Base-by-base conservation (phyloP, 2,113 vertebrate species). In the Chionomys nivalis region DNA sequence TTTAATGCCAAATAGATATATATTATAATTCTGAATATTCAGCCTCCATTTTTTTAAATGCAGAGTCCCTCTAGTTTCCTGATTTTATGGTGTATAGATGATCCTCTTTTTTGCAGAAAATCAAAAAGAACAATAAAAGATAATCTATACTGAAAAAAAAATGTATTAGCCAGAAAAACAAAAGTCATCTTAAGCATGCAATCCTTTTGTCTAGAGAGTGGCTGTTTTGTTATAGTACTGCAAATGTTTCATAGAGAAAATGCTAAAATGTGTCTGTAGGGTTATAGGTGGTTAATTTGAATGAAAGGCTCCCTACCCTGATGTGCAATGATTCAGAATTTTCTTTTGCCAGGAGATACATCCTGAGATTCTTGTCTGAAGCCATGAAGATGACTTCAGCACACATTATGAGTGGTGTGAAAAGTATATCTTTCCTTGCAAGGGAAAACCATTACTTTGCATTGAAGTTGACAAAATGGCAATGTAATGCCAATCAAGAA, bases 311-410 rank as follows among this genome's bases (percentile, higher is more conserved):
- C 7, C 63, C 0, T 0, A 16, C 76, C 55, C 47, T 44, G 9
- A 65, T 73, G 1, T 31, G 28, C 47, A 79, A 31, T 88, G n/a
- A 96, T 93, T 89, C 55, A 90, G n/a, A 79, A 90, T 52, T 73
- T 90, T 49, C 52, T n/a, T 77, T 94, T 26, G 73, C n/a, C 72
- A 72, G 44, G 13, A 87, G 23, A 21, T 81, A 24, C 4, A 55
- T n/a, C 23, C 58, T 42, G 55, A 58, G 52, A 61, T 9, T 1
- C 3, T 47, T 36, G 33, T 8, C n/a, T 90, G 6, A 17, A 91
- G 31, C 23, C 31, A 82, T 52, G 31, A 58, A 58, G 33, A 61
- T 36, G n/a, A 31, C 11, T 33, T 66, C 26, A 17, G 33, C 85
- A 5, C 3, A 68, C 14, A 1, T 90, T 92, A 39, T 73, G 55